These are phyloP conservation scores for Dynastes grantii DNA, from an alignment of 2,888 invertebrate species.

Conservation along the genomic window DNA sequence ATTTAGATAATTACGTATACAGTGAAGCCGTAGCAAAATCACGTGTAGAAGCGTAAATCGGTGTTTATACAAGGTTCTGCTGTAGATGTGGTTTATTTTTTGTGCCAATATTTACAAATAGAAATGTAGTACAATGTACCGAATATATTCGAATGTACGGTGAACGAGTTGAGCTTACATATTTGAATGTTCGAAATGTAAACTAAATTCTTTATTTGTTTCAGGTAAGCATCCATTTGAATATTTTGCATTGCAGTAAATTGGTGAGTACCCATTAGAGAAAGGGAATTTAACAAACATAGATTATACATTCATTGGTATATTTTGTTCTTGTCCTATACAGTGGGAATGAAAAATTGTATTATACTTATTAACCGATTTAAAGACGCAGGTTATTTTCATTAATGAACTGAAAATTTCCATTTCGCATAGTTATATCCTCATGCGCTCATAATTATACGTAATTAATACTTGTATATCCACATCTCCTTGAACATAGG, in stretches of 20 bases:
- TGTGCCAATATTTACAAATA: slow-evolving; percentile 1
- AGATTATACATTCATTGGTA: too few species aligned
- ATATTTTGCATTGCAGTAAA: background rate
- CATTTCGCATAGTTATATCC: background rate
- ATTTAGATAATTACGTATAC: slow-evolving; percentile 22
- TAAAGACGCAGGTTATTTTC: too few species aligned
- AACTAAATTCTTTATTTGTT: slow-evolving; percentile 24
- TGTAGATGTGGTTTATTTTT: slow-evolving; percentile 23
- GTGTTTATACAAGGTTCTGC: slow-evolving; percentile 10
- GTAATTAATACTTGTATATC: background rate
- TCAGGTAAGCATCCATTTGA: slow-evolving; percentile 19
- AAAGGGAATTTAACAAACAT: background rate
- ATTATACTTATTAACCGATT: too few species aligned
- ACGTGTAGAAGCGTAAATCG: slow-evolving; percentile 10
- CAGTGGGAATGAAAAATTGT: too few species aligned
- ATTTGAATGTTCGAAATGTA: background rate
- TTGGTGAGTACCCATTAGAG: slow-evolving; percentile 10
- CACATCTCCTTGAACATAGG: background rate
- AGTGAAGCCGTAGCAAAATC: background rate
- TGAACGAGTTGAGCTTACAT: background rate
- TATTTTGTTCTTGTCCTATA: too few species aligned
- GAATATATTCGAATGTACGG: background rate
- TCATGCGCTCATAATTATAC: background rate
- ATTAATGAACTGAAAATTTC: too few species aligned
- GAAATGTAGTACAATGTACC: slow-evolving; percentile 8